Evolutionary conservation across 1,140 invertebrate species (phyloP).

Genomic region (Saccostrea glomerata): DNA sequence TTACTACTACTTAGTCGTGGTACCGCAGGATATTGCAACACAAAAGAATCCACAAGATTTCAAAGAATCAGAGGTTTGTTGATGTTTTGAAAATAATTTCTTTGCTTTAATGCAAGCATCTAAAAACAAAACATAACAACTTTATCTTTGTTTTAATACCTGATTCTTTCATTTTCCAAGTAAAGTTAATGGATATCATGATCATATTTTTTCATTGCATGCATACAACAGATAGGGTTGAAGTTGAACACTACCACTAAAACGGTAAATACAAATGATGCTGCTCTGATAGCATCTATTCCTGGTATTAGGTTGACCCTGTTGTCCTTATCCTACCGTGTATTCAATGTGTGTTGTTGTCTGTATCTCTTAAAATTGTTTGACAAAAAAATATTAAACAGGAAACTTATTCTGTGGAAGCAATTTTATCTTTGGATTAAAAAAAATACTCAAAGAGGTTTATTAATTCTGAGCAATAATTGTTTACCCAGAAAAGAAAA

Average conservation of each 20-base stretch:
- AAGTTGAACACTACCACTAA: slow-evolving; percentile 13
- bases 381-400: no score
- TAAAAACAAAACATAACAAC: not conserved
- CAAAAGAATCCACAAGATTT: slow-evolving; percentile 69
- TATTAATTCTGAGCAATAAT: not conserved
- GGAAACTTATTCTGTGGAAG: not conserved
- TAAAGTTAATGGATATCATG: not conserved
- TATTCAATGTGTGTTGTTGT: slow-evolving; percentile 13
- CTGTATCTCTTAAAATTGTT: not conserved
- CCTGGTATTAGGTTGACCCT: slow-evolving; percentile 2
- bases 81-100: not conserved
- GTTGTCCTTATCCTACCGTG: not conserved
- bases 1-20: slow-evolving; percentile 97
- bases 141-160: not conserved
- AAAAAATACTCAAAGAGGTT: not conserved
- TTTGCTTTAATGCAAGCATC: not conserved
- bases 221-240: slow-evolving; percentile 15
- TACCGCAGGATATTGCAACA: slow-evolving; percentile 85
- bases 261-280: not conserved
- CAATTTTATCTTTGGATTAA: not conserved
- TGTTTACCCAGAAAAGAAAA: not conserved
- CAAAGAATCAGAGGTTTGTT: slow-evolving; percentile 62
- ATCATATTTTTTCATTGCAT: slow-evolving; percentile 26
- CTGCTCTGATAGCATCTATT: not conserved
- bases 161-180: not conserved